Evolutionary conservation across 2,797 vertebrate genomes (phyloP), one percentile per base, ranked within the genome.

Genomic region (Furcifer pardalis): DNA sequence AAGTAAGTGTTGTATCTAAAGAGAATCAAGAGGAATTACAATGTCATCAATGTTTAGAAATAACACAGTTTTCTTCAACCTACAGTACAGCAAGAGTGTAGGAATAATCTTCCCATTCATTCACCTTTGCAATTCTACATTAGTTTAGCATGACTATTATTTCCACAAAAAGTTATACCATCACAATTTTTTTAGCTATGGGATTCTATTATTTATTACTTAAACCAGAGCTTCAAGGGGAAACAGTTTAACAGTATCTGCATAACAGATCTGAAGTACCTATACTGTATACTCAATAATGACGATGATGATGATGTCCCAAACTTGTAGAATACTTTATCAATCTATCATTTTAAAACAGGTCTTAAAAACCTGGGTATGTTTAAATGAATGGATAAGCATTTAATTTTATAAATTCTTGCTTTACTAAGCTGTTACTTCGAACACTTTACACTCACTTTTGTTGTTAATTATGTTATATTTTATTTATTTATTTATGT

Each of bases 1-100:
- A 69, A 85, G 59, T 82, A 91, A 42, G 85, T 82, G 77, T 71
- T 72, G 30, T 13, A 83, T 82, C 66, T 66, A 0, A 79, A 84
- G 52, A 83, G 88, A 81, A 37, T 65, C 77, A 83, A n/a, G 42
- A 44, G 59, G 42, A 79, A 79, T 59, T 77, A 88, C 44, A 65
- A 46, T 37, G 84, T 46, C 71, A 74, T 62, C 42, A 73, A 15
- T 78, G 44, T 72, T 46, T 32, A 71, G 25, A 0, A 2, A 19
- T 0, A 75, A n/a, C 17, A 1, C 3, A 35, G n/a, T 27, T 78
- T 40, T 52, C 69, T 30, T 27, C 0, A 2, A 37, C 27, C 25
- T 42, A 42, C 40, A 37, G 62, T 32, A 49, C 0, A 0, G 60
- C 2, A 40, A 49, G 46, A 66, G 30, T 72, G 21, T 25, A 63